Evolutionary conservation across 1,140 invertebrate species (phyloP).

Genomic region (Hycleus phaleratus): DNA sequence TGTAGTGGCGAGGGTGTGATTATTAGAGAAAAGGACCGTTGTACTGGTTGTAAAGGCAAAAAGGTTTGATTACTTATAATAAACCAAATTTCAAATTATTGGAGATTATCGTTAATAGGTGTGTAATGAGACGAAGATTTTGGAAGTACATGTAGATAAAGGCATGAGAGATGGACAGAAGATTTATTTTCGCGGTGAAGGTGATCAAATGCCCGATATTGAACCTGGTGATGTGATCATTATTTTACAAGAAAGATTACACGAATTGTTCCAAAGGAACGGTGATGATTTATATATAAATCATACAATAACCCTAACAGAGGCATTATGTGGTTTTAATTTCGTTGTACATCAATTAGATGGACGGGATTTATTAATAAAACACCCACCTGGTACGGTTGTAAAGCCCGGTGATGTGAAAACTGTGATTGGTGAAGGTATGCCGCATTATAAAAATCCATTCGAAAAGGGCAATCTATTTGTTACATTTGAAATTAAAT

Average conservation of each 20-base stretch:
- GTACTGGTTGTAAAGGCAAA: constrained; percentile 70
- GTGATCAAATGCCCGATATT: constrained; percentile 80
- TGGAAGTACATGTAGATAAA: constrained; percentile 87
- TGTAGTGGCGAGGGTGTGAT: constrained; percentile 65
- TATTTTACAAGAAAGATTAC: constrained; percentile 75
- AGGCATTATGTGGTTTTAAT: constrained; percentile 84
- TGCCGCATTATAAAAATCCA: constrained; percentile 79
- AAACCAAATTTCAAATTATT: not conserved
- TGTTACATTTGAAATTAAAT: constrained; percentile 76
- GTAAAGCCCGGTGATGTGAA: constrained; percentile 74
- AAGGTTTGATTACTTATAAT: constrained; percentile 43
- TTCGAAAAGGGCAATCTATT: constrained; percentile 83
- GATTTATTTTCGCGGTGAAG: constrained; percentile 79
- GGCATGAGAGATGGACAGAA: constrained; percentile 82
- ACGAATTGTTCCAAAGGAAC: constrained; percentile 66
- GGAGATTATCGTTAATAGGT: constrained; percentile 38
- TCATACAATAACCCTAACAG: constrained; percentile 67
- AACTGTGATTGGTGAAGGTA: constrained; percentile 76
- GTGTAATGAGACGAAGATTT: constrained; percentile 65
- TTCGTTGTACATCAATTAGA: constrained; percentile 80
- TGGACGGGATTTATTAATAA: constrained; percentile 67
- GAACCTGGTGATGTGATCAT: constrained; percentile 85
- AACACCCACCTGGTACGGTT: constrained; percentile 62
- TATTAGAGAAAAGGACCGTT: constrained; percentile 75
- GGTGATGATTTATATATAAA: constrained; percentile 70